Evolutionary conservation across 2,113 vertebrate genomes (phyloP), one percentile per base, ranked within the genome.

Genomic region (Semnornis frantzii): DNA sequence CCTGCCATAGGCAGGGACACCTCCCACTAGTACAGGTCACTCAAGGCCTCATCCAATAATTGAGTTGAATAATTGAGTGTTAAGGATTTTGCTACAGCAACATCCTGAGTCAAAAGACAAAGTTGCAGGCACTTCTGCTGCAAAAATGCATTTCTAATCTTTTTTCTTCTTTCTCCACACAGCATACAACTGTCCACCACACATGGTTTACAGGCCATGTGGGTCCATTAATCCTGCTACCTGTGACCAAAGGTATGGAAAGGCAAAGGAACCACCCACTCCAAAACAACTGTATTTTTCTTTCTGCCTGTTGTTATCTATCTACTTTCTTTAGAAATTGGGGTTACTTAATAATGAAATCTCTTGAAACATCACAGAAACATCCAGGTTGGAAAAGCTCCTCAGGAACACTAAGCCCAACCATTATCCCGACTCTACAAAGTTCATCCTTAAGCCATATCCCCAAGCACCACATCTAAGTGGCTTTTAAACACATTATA

Each of bases 141-240:
- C 3, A 74, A 73, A 96, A 59, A 77, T 69, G 28, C 21, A 34
- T 30, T 82, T 87, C 77, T 91, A 6, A 87, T 68, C 4, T 57
- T 48, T 34, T 74, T 59, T 39, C 66, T 30, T 81, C 14, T 63
- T 85, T 83, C 85, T 16, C 62, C 28, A 23, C 57, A 10, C 91
- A 99, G 99, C 96, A 30, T 97, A 96, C 89, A 85, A 8, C 58
- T 99, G 99, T 95, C 97, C 98, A 31, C n/a, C 15, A 16, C 73
- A 68, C 86, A 97, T 97, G 88, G 95, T 97, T 76, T 99, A 99
- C 89, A 93, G 77, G 65, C 84, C 98, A 27, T 99, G 99, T 19
- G 99, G 98, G 27, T 94, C 98, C 2, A 58, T 96, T 76, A 96
- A 96, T 18, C 87, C 96, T 30, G 20, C 73, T 8, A 98, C 98